A percentile compares a stretch with the other conserved stretches of the same genome.
Evolutionary conservation across 2,888 invertebrate genomes (phyloP).

Genomic region (Drosophila leonis): DNA sequence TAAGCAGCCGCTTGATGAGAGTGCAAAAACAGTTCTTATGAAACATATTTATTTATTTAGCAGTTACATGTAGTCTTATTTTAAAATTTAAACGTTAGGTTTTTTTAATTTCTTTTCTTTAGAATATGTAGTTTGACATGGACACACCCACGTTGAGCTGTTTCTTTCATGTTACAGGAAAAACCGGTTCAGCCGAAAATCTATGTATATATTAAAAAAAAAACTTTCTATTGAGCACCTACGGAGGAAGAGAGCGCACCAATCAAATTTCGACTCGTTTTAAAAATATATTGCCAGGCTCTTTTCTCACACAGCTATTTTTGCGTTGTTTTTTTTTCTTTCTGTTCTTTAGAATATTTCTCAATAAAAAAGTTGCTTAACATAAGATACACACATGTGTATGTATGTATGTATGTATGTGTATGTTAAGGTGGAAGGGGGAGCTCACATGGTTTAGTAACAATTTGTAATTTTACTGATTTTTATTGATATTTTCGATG

Average conservation of each 20-base stretch:
- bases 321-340: slow-evolving; percentile 17
- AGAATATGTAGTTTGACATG: slow-evolving; percentile 20
- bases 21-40: slow-evolving; percentile 22
- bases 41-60: slow-evolving; percentile 64
- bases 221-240: slow-evolving; percentile 36
- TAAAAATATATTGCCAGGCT: slow-evolving; percentile 62
- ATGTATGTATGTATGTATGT: slow-evolving; percentile 11
- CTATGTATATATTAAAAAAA: slow-evolving; percentile 22
- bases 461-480: slow-evolving; percentile 14
- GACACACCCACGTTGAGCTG: slow-evolving; percentile 50
- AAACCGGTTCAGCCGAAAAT: slow-evolving; percentile 51
- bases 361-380: slow-evolving; percentile 68
- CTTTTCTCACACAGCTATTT: slow-evolving; percentile 33
- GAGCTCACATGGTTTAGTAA: slow-evolving; percentile 21
- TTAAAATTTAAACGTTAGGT: slow-evolving; percentile 25
- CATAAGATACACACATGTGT: slow-evolving; percentile 28
- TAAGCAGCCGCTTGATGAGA: neutral
- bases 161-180: slow-evolving; percentile 18
- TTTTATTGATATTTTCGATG: slow-evolving; percentile 43
- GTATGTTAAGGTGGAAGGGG: neutral
- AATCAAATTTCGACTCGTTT: slow-evolving; percentile 30
- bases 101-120: slow-evolving; percentile 9
- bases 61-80: slow-evolving; percentile 65
- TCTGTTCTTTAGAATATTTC: slow-evolving; percentile 22
- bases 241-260: slow-evolving; percentile 16